Evolutionary conservation across 1,140 invertebrate genomes (phyloP).

Genomic region (Potamilus streckersoni): DNA sequence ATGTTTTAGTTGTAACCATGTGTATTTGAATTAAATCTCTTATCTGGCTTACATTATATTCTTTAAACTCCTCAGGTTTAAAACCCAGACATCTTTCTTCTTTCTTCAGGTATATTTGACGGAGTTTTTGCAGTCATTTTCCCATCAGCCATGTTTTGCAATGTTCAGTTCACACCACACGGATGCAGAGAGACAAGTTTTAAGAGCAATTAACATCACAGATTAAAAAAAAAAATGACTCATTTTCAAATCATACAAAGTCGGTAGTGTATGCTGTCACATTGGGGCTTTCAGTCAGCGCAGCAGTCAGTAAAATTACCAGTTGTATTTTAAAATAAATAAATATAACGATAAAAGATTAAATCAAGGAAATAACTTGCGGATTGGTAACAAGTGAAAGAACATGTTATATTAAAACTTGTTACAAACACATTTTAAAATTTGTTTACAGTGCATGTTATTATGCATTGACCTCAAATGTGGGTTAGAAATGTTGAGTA

Average conservation of each 20-base stretch:
- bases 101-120: slow-evolving; percentile 62
- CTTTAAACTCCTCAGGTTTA: background rate
- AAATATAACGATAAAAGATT: background rate
- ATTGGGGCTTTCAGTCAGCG: background rate
- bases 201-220: slow-evolving; percentile 62
- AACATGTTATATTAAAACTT: background rate
- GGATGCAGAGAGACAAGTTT: slow-evolving; percentile 59
- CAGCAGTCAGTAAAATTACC: background rate
- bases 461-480: too few species aligned
- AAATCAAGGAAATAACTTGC: background rate
- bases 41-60: background rate
- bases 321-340: background rate
- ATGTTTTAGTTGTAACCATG: background rate
- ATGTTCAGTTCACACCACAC: slow-evolving; percentile 65
- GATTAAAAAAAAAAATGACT: slow-evolving; percentile 26
- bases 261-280: too few species aligned
- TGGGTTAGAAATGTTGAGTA: too few species aligned
- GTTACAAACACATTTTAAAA: background rate
- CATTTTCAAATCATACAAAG: background rate
- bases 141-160: slow-evolving; percentile 61
- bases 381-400: background rate
- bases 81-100: slow-evolving; percentile 15
- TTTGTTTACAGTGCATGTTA: too few species aligned
- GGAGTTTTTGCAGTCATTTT: slow-evolving; percentile 63
- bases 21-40: background rate